These are phyloP conservation scores for Willowsia nigromaculata DNA, from an alignment of 2,888 invertebrate genomes.

Conservation along the genomic window DNA sequence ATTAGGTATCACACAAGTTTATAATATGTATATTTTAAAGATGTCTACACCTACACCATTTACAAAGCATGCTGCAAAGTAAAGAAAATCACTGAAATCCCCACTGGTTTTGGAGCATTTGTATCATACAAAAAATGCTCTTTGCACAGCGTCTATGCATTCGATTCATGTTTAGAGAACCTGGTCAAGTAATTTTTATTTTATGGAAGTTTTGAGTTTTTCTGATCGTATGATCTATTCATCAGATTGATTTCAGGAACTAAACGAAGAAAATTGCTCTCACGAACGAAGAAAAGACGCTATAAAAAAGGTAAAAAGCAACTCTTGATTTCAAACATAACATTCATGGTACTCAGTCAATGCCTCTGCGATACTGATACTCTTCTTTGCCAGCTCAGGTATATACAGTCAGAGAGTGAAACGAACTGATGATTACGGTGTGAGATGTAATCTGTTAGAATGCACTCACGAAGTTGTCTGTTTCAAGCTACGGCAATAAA, in stretches of 20 bases:
- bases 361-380: not conserved
- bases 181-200: constrained; percentile 18
- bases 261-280: not conserved
- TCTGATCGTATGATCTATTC: constrained; percentile 31
- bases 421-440: not conserved
- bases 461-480: not conserved
- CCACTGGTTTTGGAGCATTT: too few relatives aligned
- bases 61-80: too few relatives aligned
- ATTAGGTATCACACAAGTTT: too few relatives aligned
- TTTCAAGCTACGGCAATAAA: not conserved
- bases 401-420: not conserved
- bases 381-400: not conserved
- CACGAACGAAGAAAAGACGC: not conserved
- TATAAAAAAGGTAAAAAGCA: not conserved
- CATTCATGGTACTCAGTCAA: not conserved
- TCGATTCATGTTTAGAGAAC: too few relatives aligned
- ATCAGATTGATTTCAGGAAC: not conserved
- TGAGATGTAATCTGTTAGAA: constrained; percentile 1
- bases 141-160: too few relatives aligned
- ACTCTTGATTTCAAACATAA: not conserved
- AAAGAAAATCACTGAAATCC: too few relatives aligned
- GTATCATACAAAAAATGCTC: too few relatives aligned
- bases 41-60: too few relatives aligned
- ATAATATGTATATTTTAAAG: too few relatives aligned
- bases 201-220: not conserved